Conservation (phyloP, 2,888 invertebrate species). For the Leptopilina drosophilae region DNA sequence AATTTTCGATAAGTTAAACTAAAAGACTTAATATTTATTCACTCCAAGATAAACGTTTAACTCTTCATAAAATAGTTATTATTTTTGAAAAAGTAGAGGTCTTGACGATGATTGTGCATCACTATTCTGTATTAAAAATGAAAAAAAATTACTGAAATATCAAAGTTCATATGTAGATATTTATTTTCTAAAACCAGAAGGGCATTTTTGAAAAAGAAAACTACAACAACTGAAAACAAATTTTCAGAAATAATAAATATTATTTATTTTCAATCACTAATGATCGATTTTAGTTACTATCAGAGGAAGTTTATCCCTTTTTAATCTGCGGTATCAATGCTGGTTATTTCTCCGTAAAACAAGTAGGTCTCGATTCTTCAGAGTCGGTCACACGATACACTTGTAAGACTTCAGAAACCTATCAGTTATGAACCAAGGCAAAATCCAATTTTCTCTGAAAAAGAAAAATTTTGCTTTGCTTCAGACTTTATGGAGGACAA, state of each 20-base stretch:
- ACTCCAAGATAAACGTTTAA: too few species aligned
- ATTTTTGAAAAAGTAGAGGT: too few species aligned
- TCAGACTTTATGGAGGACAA: constrained; percentile 2
- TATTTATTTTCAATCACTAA: not conserved
- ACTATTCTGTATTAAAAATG: not conserved
- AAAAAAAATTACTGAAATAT: not conserved
- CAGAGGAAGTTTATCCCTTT: constrained; percentile 5
- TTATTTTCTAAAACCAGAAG: too few species aligned
- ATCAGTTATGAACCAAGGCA: constrained; percentile 40
- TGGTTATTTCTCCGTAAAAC: constrained; percentile 9
- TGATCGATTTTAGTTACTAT: not conserved
- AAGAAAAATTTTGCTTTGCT: constrained; percentile 9
- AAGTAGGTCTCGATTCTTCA: constrained; percentile 46
- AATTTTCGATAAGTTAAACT: too few species aligned
- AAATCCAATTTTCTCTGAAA: constrained; percentile 54
- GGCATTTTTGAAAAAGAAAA: not conserved
- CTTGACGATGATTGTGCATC: too few species aligned
- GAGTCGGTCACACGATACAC: constrained; percentile 49
- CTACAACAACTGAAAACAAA: not conserved
- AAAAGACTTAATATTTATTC: too few species aligned
- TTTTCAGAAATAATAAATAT: not conserved
- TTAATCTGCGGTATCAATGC: not conserved
- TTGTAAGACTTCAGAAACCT: constrained; percentile 58
- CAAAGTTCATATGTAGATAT: not conserved
- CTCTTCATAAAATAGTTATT: too few species aligned